Evolutionary conservation across 1,140 invertebrate species (phyloP).

Genomic region (Macrosteles quadrilineatus): DNA sequence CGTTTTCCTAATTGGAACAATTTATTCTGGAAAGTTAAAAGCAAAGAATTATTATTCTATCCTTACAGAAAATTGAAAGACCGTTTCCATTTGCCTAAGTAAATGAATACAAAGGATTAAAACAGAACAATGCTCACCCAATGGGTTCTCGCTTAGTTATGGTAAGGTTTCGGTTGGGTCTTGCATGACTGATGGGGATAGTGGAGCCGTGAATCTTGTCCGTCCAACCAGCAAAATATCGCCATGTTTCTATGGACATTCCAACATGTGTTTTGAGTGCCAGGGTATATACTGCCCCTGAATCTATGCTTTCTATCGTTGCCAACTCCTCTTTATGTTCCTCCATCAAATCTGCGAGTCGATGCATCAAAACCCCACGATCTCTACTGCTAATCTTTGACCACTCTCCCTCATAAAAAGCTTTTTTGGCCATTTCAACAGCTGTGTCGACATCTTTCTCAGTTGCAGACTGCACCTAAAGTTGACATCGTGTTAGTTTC

Average conservation of each 20-base stretch:
- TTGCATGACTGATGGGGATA: constrained; percentile 84
- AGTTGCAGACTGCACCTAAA: constrained; percentile 71
- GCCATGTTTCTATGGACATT: constrained; percentile 92
- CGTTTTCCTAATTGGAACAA: too few species aligned
- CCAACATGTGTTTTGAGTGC: constrained; percentile 93
- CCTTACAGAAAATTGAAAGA: too few species aligned
- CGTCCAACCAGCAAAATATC: constrained; percentile 92
- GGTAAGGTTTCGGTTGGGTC: constrained; percentile 87
- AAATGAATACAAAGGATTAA: too few species aligned
- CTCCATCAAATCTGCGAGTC: constrained; percentile 92
- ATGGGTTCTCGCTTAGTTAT: constrained; percentile 90
- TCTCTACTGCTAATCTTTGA: constrained; percentile 84
- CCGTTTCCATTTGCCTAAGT: too few species aligned
- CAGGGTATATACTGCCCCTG: constrained; percentile 93
- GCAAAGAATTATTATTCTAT: too few species aligned
- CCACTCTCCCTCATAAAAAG: constrained; percentile 88
- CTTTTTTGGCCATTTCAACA: constrained; percentile 79
- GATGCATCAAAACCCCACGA: constrained; percentile 69
- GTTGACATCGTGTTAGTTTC: too few species aligned
- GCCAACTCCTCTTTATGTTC: constrained; percentile 91
- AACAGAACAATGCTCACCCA: constrained; percentile 38
- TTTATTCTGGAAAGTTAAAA: too few species aligned
- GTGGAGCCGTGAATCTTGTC: constrained; percentile 94
- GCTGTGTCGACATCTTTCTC: constrained; percentile 83
- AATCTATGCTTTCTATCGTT: constrained; percentile 89